Evolutionary conservation across 2,797 vertebrate genomes (phyloP).

Genomic region (Amniataba percoides): DNA sequence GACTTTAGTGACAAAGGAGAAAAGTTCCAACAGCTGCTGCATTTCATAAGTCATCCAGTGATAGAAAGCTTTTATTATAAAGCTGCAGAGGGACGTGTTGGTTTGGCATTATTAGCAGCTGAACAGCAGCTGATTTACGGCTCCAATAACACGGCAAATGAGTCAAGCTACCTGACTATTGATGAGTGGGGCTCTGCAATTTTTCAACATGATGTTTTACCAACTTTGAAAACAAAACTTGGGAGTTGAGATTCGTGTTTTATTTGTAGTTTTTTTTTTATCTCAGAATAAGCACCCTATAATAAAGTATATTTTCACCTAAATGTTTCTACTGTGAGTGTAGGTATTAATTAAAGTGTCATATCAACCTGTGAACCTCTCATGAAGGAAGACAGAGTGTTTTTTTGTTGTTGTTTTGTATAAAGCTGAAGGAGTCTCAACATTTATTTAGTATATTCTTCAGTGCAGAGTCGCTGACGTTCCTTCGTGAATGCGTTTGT

Average conservation of each 20-base stretch:
- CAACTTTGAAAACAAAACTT: not conserved
- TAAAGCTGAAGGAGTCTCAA: constrained; percentile 8
- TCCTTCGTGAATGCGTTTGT: not conserved
- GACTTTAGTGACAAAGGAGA: constrained; percentile 1
- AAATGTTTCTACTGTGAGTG: not conserved
- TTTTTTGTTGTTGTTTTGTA: not conserved
- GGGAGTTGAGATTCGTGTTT: not conserved
- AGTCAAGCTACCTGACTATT: not conserved
- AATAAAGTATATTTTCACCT: not conserved
- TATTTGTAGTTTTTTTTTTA: not conserved
- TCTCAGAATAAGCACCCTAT: not conserved
- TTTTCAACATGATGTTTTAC: not conserved
- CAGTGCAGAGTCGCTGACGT: not conserved
- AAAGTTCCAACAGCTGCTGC: not conserved
- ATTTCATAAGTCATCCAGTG: not conserved
- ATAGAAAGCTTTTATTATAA: constrained; percentile 5
- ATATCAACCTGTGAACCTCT: not conserved
- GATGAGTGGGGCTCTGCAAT: not conserved
- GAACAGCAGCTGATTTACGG: not conserved
- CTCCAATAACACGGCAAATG: constrained; percentile 1
- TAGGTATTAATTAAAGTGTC: not conserved
- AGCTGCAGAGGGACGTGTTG: not conserved
- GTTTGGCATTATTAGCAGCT: not conserved
- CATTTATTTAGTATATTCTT: constrained; percentile 17
- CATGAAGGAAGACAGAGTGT: not conserved